Base-by-base conservation (phyloP, 1,140 invertebrate species). In the Scaptomyza pallida region DNA sequence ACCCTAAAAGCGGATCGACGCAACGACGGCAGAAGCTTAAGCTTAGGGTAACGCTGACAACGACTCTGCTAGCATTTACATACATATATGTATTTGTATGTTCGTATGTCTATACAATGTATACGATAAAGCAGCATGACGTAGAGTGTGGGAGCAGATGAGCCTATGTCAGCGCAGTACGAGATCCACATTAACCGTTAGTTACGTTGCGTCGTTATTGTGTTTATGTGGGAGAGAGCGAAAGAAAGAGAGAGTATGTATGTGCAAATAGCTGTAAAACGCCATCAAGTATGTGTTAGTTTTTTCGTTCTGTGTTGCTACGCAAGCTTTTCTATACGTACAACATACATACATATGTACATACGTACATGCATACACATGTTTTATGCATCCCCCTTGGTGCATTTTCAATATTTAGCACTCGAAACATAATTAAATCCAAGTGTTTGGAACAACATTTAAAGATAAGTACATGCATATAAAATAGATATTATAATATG, bases 261-360 rank as follows among this genome's bases (percentile, higher is more conserved):
- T 82, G 67, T 62, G 78, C 26, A 30, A 21, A 9, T 0, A 9
- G 26, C 26, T 30, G 26, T 8, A 30, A 30, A 30, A 8, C 78
- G 78, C 78, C 78, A 62, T 50, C 71, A 82, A 83, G 79, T 83
- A 83, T 71, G 79, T 72, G 77, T 60, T 43, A 9, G 23, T 47
- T 81, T 79, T 51, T 80, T 75, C 51, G 72, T 80, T 75, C 51
- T n/a, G n/a, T 72, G 75, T 79, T 79, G 76, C 76, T 56, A 78
- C 37, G 69, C 33, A 21, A 79, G 60, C 77, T 79, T 67, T 8
- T 30, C 19, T n/a, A n/a, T n/a, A n/a, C n/a, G n/a, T n/a, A n/a
- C n/a, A n/a, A n/a, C n/a, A 5, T 26, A 26, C 23, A 6, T 26
- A 26, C 23, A 5, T 15, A n/a, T 47, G 6, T 50, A n/a, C 4